Evolutionary conservation across 2,113 vertebrate species (phyloP), one percentile per base, ranked within the genome.

Genomic region (Progne subis): DNA sequence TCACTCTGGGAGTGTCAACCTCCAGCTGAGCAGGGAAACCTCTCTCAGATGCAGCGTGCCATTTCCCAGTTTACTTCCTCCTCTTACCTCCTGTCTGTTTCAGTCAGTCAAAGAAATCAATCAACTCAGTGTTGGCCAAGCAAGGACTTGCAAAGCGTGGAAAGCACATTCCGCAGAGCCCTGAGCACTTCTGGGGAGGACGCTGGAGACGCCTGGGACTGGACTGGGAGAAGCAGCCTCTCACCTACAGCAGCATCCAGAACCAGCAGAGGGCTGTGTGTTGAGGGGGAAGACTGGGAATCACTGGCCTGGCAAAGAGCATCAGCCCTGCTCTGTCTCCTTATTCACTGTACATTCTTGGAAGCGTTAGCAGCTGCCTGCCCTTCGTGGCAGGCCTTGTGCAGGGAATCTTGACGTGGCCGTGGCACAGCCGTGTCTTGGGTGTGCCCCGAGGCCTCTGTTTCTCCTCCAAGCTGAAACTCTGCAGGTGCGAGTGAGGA

Each of bases 191-290:
- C 67, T 39, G 57, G 12, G 69, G 85, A 93, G 91, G 87, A 93
- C 52, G 32, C 71, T 80, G 43, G 61, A 86, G 80, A 28, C 11
- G 44, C 87, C 74, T 49, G 84, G 84, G 39, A 15, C 71, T 47
- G 85, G 89, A 92, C 80, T 68, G 59, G 88, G 93, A 96, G 93
- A 70, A 81, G 87, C 90, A 92, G 83, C 71, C 88, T 86, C 70
- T 91, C 86, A 31, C 94, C 84, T 80, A 26, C 68, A 86, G 43
- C 91, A 80, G 74, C 82, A 20, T 32, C 1, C 0, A 72, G 76
- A 96, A 94, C 95, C 95, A 94, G 95, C 92, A 93, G 90, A 94
- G 90, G 92, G 89, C 80, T 90, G 88, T 95, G 93, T 84, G 46
- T 28, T n/a, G 64, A 93, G 96, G 82, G 85, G 86, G 91, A 95